Percentiles rank a stretch among this genome's conserved stretches.
These are phyloP conservation scores for Sterrhoptilus dennistouni DNA, from an alignment of 2,113 vertebrate species.

Conservation along the genomic window DNA sequence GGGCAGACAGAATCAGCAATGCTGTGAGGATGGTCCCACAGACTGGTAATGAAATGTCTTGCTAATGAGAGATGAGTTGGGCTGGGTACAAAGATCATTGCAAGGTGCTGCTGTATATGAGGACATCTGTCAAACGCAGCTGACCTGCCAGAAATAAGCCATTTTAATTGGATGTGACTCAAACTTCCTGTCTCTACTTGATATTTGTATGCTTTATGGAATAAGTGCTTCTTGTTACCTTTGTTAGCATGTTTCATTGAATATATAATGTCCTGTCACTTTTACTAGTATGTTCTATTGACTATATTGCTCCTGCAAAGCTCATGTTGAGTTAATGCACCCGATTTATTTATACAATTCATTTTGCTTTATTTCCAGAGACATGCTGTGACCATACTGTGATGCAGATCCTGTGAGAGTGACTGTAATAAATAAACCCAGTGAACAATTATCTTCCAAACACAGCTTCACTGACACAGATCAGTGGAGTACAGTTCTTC, in stretches of 20 bases:
- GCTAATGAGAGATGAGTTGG: constrained; percentile 56
- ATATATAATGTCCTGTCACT: constrained; percentile 55
- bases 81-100: constrained; percentile 58
- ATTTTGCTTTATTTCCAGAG: constrained; percentile 66
- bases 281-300: constrained; percentile 43
- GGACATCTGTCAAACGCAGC: constrained; percentile 57
- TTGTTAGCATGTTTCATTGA: constrained; percentile 47
- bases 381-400: constrained; percentile 63
- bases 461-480: constrained; percentile 51
- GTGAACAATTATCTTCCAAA: constrained; percentile 64
- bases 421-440: constrained; percentile 60
- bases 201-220: constrained; percentile 31
- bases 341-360: constrained; percentile 63
- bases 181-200: constrained; percentile 43
- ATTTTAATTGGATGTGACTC: constrained; percentile 40
- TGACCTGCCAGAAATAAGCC: constrained; percentile 47
- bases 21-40: constrained; percentile 43
- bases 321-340: constrained; percentile 54
- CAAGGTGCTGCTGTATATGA: constrained; percentile 49
- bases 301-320: constrained; percentile 29
- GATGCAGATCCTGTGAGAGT: constrained; percentile 56
- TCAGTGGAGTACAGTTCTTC: constrained; percentile 35
- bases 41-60: constrained; percentile 55
- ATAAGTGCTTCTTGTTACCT: constrained; percentile 50
- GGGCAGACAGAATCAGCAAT: constrained; percentile 41